phyloP scores from a whole-genome alignment of 2,113 vertebrate genomes.

The Callipepla squamata region DNA sequence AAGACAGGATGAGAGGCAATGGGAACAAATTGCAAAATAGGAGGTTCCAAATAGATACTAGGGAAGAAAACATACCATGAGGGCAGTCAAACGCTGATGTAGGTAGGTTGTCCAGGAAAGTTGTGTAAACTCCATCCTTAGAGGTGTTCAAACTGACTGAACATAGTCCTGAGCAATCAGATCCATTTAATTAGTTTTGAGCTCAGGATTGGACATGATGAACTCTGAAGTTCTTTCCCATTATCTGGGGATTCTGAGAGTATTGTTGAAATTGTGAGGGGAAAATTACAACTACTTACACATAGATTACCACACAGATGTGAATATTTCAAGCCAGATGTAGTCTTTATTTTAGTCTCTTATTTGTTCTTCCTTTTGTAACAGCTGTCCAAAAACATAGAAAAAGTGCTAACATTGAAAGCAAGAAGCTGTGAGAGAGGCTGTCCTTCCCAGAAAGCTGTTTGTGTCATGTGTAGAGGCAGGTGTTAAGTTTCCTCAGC shows the following conservation, averaged over 20 bases:
- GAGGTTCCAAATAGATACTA: neutral
- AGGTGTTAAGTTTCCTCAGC: neutral
- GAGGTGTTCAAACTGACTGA: neutral
- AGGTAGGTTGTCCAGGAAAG: neutral
- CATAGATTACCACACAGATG: neutral
- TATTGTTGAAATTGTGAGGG: neutral
- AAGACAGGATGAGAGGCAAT: neutral
- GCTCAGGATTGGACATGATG: neutral
- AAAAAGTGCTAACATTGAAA: neutral
- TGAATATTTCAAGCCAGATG: neutral
- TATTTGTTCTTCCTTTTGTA: neutral
- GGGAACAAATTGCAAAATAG: neutral
- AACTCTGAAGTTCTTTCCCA: neutral
- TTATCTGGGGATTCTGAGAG: neutral
- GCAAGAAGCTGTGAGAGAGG: neutral
- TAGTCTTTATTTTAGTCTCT: neutral
- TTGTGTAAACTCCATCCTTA: neutral
- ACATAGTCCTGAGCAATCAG: neutral
- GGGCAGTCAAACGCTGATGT: neutral
- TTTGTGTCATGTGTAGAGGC: neutral
- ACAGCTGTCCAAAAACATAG: neutral
- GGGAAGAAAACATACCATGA: neutral
- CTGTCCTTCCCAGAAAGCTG: neutral
- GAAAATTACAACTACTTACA: neutral
- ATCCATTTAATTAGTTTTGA: neutral